These are phyloP conservation scores for Muscina levida DNA, from an alignment of 2,888 invertebrate species.

Conservation along the genomic window DNA sequence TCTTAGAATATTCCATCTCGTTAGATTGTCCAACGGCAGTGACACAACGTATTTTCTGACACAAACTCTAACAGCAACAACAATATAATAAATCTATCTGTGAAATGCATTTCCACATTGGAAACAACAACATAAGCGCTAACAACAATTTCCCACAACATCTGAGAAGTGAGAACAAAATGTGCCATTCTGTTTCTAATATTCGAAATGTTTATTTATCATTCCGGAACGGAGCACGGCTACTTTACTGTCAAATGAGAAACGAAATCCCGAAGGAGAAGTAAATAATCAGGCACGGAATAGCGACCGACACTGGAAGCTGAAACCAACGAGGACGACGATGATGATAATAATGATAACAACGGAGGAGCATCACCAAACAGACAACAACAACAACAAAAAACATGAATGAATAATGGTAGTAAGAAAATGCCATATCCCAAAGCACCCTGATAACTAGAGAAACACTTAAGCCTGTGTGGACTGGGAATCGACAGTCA, in stretches of 20 bases:
- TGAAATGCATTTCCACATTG: constrained; percentile 12
- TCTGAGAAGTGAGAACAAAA: neutral
- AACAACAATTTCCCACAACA: neutral
- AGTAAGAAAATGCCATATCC: neutral
- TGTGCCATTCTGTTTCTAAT: constrained; percentile 23
- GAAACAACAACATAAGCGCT: neutral
- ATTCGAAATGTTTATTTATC: constrained; percentile 47
- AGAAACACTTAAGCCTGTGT: constrained; percentile 1
- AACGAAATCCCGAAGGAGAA: constrained; percentile 46
- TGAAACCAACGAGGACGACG: constrained; percentile 5
- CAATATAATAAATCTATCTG: neutral
- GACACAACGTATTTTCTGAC: constrained; percentile 25
- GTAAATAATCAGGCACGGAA: constrained; percentile 24
- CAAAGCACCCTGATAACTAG: neutral
- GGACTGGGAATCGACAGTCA: constrained; percentile 1
- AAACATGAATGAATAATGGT: constrained; percentile 21
- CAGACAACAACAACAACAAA: neutral
- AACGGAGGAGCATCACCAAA: constrained; percentile 1
- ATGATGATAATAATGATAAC: neutral
- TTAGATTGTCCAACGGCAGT: constrained; percentile 22
- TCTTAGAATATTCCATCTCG: constrained; percentile 33
- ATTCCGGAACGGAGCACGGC: constrained; percentile 32
- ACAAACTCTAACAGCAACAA: constrained; percentile 1
- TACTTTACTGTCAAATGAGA: constrained; percentile 43
- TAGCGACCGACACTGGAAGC: neutral